Conservation (phyloP, 2,888 invertebrate genomes). For the Anodontia alba region DNA sequence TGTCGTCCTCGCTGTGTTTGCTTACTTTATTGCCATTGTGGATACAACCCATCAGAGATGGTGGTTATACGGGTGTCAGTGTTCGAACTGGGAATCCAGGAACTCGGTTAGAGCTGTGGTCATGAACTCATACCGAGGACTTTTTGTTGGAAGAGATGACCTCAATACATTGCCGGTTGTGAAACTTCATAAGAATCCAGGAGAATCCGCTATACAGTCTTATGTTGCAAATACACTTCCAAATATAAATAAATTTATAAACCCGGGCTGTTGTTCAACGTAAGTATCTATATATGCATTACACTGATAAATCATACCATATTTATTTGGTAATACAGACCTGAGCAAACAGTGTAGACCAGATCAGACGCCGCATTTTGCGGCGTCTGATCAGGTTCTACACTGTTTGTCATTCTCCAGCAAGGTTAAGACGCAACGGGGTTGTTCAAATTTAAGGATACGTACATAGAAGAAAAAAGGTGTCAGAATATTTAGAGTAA, state of each 20-base stretch:
- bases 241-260: conserved; percentile 55
- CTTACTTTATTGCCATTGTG: conserved; percentile 36
- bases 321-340: no score
- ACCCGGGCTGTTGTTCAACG: conserved; percentile 60
- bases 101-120: conserved; percentile 61
- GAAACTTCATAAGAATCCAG: conserved; percentile 60
- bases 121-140: conserved; percentile 64
- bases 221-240: conserved; percentile 61
- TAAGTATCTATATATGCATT: conserved; percentile 28
- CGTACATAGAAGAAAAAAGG: no score
- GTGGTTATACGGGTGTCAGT: conserved; percentile 65
- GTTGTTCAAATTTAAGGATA: not conserved
- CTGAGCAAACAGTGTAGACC: no score
- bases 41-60: conserved; percentile 60
- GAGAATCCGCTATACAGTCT: conserved; percentile 49
- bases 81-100: conserved; percentile 59
- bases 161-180: conserved; percentile 61
- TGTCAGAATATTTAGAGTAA: no score
- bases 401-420: no score
- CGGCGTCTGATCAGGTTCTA: no score
- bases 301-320: no score
- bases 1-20: conserved; percentile 15
- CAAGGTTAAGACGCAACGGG: no score
- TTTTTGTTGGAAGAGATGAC: conserved; percentile 63
- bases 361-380: no score